Percentiles rank a stretch among this genome's conserved stretches.
Evolutionary conservation across 2,113 vertebrate species (phyloP).

Genomic region (Odocoileus hemionus): DNA sequence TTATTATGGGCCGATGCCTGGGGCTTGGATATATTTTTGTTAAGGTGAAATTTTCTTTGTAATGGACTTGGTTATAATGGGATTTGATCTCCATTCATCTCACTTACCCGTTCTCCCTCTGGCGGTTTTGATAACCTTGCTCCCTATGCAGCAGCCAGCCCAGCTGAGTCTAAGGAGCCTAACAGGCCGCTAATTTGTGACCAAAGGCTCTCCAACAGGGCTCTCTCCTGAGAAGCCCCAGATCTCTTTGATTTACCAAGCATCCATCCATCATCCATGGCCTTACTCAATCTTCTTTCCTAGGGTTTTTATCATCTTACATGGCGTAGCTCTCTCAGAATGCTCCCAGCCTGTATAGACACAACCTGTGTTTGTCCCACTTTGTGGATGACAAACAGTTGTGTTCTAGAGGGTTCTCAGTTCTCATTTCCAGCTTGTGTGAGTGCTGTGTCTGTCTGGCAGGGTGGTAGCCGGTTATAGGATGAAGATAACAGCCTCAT

Average conservation of each 20-base stretch:
- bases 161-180: conserved; percentile 22
- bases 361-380: not conserved
- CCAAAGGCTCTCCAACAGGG: not conserved
- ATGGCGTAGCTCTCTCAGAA: not conserved
- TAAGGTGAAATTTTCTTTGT: conserved; percentile 66
- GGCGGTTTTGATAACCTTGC: conserved; percentile 13
- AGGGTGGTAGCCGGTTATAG: not conserved
- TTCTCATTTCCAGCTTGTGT: not conserved
- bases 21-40: conserved; percentile 63
- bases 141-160: not conserved
- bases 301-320: not conserved
- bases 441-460: not conserved
- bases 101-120: conserved; percentile 53
- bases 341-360: not conserved
- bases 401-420: not conserved
- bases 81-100: conserved; percentile 64
- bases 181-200: conserved; percentile 25
- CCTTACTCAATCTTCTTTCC: not conserved
- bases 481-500: not conserved
- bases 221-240: not conserved
- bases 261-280: not conserved
- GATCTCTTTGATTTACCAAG: conserved; percentile 24
- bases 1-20: conserved; percentile 53
- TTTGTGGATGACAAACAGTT: not conserved
- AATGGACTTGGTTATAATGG: conserved; percentile 63